These are phyloP conservation scores for Prinia subflava DNA, from an alignment of 2,113 vertebrate species.

Conservation along the genomic window DNA sequence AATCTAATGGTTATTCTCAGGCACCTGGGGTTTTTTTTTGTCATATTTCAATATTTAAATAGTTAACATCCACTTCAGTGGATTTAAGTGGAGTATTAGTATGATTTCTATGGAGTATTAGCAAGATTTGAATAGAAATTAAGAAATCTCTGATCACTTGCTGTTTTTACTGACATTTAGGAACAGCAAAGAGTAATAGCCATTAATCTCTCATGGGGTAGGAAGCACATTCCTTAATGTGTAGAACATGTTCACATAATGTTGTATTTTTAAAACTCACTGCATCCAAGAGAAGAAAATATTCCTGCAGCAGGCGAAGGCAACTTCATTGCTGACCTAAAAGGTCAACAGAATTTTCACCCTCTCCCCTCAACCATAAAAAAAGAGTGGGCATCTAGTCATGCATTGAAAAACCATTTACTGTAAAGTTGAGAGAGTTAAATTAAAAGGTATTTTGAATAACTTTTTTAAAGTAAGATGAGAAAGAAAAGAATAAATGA, in stretches of 20 bases:
- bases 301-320: neutral
- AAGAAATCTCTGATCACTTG: neutral
- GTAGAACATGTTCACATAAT: neutral
- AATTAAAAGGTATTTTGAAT: neutral
- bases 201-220: neutral
- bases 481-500: neutral
- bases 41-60: neutral
- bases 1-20: neutral
- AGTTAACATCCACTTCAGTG: neutral
- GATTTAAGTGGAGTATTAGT: neutral
- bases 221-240: neutral
- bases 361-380: neutral
- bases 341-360: neutral
- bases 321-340: neutral
- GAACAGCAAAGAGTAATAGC: neutral
- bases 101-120: neutral
- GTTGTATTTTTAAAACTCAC: neutral
- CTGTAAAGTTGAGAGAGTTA: neutral
- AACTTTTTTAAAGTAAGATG: neutral
- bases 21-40: neutral
- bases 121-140: neutral
- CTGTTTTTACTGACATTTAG: neutral
- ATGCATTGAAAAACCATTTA: neutral
- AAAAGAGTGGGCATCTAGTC: neutral
- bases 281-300: neutral